Evolutionary conservation across 2,888 invertebrate species (phyloP), one percentile per base, ranked within the genome.

Genomic region (Salticus scenicus): DNA sequence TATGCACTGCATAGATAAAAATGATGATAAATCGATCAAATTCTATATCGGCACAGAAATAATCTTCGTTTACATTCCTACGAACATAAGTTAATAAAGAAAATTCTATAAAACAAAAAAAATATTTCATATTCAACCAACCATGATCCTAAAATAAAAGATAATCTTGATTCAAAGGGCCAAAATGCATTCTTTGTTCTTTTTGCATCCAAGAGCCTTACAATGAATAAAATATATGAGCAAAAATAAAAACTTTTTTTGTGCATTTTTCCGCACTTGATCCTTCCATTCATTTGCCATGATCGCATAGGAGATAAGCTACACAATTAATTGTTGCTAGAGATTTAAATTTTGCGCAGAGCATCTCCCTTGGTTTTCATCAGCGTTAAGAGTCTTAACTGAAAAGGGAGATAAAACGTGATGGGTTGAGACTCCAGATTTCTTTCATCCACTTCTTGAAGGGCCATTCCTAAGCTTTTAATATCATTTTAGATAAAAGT

Each of bases 271-370:
- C 17, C 24, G 30, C 57, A 41, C 71, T 42, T 42, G 41, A 70
- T 78, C 41, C 63, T 1, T 28, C 31, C 27, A 64, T 78, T 71
- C 64, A 33, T 78, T 37, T 42, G 41, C n/a, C 8, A 37, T 30
- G 71, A 78, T 78, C 63, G 28, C 31, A 24, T 17, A n/a, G n/a
- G 42, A 71, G 71, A 78, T 78, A 72, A 71, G 63, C 66, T 31
- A 24, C 30, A 51, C 78, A 78, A 78, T 78, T 78, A 78, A 78
- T 72, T 78, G 63, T 57, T 31, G 41, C 17, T 24, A 28, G 41
- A 37, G 78, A 78, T 72, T 78, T 72, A 78, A 78, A 71, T 78
- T 66, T 42, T 41, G 24, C 57, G 57, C 57, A 57, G 24, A 7
- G 57, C 57, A n/a, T 24, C 24, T 24, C 57, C 24, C 57, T 57